Base-by-base conservation (phyloP, 2,888 invertebrate genomes). In the Cheilosia scutellata region DNA sequence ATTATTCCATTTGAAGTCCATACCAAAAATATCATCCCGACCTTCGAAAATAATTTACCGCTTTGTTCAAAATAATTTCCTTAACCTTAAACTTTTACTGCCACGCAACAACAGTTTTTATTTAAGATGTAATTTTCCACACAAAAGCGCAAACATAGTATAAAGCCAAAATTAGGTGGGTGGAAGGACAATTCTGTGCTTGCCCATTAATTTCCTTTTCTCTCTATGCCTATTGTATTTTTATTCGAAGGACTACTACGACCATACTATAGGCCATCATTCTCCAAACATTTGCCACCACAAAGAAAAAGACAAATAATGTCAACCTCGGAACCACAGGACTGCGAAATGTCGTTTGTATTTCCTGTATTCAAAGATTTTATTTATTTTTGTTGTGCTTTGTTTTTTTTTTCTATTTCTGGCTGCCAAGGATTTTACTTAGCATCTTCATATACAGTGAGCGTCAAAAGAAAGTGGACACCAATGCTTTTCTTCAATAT, bases 301-400 rank as follows among this genome's bases (percentile, higher is more conserved):
- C 53, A 20, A 20, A n/a, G n/a, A n/a, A n/a, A 27, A 75, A 65
- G 49, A 75, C 65, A 49, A 66, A 75, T 75, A 66, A 75, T 66
- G 75, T 66, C 65, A 47, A 65, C 75, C 57, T 37, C 7, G 33
- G 33, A 37, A 37, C 37, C 37, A 40, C 58, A 37, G 57, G 47
- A 65, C 75, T 60, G 65, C 55, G n/a, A 66, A 75, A 75, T 75
- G 57, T 66, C 40, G 29, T 29, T 75, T 33, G 63, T 40, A 49
- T 72, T 63, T 53, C 63, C 27, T 33, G n/a, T 27, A 37, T 37
- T 37, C 37, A 11, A 37, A 37, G 37, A 37, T 37, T 5, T 16
- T 44, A 16, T 16, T 44, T 31, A 27, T 42, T 55, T 63, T 75
- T 58, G 57, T 65, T 75, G 11, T 75, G 57, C 40, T 65, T 66